Conservation (phyloP, 2,113 vertebrate genomes). For the Macaca mulatta region DNA sequence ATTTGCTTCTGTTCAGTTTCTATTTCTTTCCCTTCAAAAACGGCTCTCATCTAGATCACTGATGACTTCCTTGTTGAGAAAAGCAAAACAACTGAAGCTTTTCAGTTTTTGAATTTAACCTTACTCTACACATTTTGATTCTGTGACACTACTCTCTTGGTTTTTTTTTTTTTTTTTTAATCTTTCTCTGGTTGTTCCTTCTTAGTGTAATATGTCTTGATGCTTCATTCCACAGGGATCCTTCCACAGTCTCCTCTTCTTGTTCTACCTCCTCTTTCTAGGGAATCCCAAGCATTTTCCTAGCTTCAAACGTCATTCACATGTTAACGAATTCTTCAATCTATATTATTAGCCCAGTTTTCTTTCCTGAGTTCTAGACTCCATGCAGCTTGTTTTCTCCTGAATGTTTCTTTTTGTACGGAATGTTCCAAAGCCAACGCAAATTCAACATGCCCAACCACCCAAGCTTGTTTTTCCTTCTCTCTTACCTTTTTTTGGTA, state of each 20-base stretch:
- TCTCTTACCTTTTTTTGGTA: neutral
- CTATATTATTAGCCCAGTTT: neutral
- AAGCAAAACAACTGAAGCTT: neutral
- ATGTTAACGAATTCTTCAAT: constrained; percentile 10
- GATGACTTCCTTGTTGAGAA: constrained; percentile 20
- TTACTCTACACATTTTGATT: neutral
- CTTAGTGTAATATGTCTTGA: neutral
- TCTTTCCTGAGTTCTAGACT: neutral
- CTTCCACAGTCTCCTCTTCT: neutral
- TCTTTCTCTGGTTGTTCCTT: neutral
- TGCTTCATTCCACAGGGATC: neutral
- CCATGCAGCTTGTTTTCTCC: neutral
- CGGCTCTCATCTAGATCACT: neutral
- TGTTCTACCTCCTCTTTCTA: neutral
- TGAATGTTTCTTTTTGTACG: neutral
- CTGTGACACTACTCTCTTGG: neutral
- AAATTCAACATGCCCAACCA: neutral
- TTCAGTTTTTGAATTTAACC: constrained; percentile 32
- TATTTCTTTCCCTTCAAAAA: neutral
- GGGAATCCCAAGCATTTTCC: neutral
- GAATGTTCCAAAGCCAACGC: neutral
- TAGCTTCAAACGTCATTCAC: neutral
- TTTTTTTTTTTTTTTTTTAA: neutral
- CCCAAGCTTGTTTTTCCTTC: neutral
- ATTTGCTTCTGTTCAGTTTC: neutral